phyloP scores from a whole-genome alignment of 1,140 invertebrate species.

The Melitaea cinxia region DNA sequence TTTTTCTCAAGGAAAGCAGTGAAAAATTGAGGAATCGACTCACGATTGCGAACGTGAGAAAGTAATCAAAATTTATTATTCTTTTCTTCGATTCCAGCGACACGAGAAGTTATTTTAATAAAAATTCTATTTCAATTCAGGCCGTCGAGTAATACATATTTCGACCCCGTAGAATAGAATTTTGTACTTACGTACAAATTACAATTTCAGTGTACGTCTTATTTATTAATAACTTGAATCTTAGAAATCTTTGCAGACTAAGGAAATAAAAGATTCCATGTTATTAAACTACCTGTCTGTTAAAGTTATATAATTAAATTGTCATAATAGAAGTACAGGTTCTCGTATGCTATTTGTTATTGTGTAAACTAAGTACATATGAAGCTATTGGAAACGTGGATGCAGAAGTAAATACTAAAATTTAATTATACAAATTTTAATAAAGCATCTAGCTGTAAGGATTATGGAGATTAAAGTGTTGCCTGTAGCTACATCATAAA shows the following conservation, averaged over 20 bases:
- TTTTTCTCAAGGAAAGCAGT: constrained; percentile 54
- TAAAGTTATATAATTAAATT: too few relatives aligned
- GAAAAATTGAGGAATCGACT: constrained; percentile 72
- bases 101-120: constrained; percentile 61
- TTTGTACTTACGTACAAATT: not conserved
- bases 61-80: constrained; percentile 79
- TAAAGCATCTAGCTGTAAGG: constrained; percentile 24
- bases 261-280: too few relatives aligned
- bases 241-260: too few relatives aligned
- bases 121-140: constrained; percentile 52
- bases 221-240: not conserved
- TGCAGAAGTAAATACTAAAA: constrained; percentile 10
- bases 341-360: not conserved
- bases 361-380: not conserved
- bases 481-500: constrained; percentile 27
- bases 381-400: not conserved
- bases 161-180: not conserved
- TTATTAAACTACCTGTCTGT: too few relatives aligned
- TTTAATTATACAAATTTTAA: constrained; percentile 27
- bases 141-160: constrained; percentile 37
- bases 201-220: not conserved
- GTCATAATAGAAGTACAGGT: too few relatives aligned
- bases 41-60: constrained; percentile 75
- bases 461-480: constrained; percentile 34
- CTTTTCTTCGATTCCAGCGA: constrained; percentile 65